Evolutionary conservation across 2,113 vertebrate genomes (phyloP).

Genomic region (Callocephalon fimbriatum): DNA sequence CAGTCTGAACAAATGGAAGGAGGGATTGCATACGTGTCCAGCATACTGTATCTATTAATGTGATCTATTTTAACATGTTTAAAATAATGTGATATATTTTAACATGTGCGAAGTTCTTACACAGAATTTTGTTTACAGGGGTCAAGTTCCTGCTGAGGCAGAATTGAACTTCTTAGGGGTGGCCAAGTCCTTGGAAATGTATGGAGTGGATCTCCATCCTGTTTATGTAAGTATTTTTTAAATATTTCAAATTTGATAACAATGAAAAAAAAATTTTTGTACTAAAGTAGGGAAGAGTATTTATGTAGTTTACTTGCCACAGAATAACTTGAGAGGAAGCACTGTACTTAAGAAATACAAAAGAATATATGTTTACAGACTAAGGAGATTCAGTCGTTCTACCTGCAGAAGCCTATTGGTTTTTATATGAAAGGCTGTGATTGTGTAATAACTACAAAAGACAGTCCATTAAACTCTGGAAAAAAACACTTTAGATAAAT

Average conservation of each 20-base stretch:
- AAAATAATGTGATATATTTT: background rate
- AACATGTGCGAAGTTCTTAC: background rate
- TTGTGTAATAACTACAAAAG: conserved; percentile 31
- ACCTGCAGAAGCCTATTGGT: background rate
- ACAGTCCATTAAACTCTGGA: conserved; percentile 25
- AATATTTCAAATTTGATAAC: conserved; percentile 26
- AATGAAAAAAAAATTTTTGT: background rate
- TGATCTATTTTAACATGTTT: background rate
- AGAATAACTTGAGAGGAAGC: background rate
- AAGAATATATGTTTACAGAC: background rate
- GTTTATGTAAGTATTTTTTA: conserved; percentile 86
- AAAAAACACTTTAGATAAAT: background rate
- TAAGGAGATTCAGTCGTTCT: background rate
- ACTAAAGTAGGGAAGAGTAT: background rate
- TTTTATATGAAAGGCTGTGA: conserved; percentile 46
- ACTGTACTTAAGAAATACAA: background rate
- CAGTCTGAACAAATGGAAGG: background rate
- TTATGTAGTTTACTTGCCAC: background rate
- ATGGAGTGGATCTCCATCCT: conserved; percentile 91
- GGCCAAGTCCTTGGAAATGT: conserved; percentile 91
- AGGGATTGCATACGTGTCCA: background rate
- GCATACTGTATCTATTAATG: background rate
- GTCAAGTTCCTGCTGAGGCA: conserved; percentile 85
- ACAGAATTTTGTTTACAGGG: conserved; percentile 73
- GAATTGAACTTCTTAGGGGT: conserved; percentile 87